These are phyloP conservation scores for Chironex yamaguchii DNA, from an alignment of 30 jellyfish, hydroid and myxozoan genomes.

Conservation along the genomic window DNA sequence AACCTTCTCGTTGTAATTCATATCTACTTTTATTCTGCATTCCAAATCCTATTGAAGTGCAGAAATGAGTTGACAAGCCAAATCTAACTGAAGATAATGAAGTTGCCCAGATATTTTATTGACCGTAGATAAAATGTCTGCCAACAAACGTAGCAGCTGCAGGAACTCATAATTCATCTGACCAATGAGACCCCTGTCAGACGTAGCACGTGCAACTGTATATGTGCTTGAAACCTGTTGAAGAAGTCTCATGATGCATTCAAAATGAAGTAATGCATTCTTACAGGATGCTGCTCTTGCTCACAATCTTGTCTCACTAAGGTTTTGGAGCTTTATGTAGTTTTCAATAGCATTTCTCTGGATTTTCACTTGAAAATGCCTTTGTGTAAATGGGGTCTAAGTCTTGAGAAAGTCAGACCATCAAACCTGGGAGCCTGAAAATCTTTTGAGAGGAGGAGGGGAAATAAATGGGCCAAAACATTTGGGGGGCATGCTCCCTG, in stretches of 20 bases:
- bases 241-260: slow-evolving; percentile 34
- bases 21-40: too few relatives aligned
- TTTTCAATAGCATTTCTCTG: too few relatives aligned
- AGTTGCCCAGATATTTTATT: neutral
- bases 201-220: slow-evolving; percentile 25
- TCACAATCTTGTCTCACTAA: slow-evolving; percentile 18
- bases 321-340: slow-evolving; percentile 25
- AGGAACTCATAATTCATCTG: slow-evolving; percentile 1
- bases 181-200: neutral
- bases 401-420: too few relatives aligned
- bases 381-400: too few relatives aligned
- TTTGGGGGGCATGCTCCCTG: too few relatives aligned
- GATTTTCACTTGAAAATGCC: too few relatives aligned
- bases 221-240: slow-evolving; percentile 8
- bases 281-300: slow-evolving; percentile 28
- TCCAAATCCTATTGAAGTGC: neutral
- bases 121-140: neutral
- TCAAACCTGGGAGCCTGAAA: too few relatives aligned
- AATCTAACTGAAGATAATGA: neutral
- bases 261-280: slow-evolving; percentile 12
- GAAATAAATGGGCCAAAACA: too few relatives aligned
- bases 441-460: too few relatives aligned
- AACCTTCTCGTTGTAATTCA: too few relatives aligned
- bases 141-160: neutral
- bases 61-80: neutral